Percentiles rank a stretch among this genome's conserved stretches.
These are phyloP conservation scores for Norana najaformis DNA, from an alignment of 2,888 invertebrate genomes.

Conservation along the genomic window DNA sequence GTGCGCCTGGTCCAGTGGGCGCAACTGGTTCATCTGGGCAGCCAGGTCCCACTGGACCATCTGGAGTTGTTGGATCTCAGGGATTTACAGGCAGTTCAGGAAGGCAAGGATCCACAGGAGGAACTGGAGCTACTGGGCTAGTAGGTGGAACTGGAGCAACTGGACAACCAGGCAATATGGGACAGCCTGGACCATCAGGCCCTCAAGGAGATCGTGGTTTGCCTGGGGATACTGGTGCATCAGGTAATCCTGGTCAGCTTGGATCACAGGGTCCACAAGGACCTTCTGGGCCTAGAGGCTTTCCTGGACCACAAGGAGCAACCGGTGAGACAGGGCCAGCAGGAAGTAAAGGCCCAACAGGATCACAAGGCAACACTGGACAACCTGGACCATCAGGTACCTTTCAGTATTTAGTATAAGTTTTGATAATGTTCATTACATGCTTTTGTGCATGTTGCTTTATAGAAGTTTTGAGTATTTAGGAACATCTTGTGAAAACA, in stretches of 20 bases:
- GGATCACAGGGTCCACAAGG: slow-evolving; percentile 36
- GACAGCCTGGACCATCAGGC: slow-evolving; percentile 49
- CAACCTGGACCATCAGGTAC: slow-evolving; percentile 54
- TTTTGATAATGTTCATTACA: not conserved
- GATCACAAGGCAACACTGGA: slow-evolving; percentile 49
- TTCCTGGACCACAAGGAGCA: slow-evolving; percentile 40
- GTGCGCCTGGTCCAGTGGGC: slow-evolving; percentile 30
- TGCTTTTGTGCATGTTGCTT: not conserved
- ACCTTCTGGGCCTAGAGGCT: slow-evolving; percentile 30
- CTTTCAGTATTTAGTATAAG: not conserved
- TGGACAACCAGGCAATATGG: slow-evolving; percentile 31
- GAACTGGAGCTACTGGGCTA: not conserved
- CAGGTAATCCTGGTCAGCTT: slow-evolving; percentile 33
- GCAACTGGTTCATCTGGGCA: slow-evolving; percentile 34
- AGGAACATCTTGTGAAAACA: not conserved
- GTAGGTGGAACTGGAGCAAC: slow-evolving; percentile 29
- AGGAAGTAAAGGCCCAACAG: slow-evolving; percentile 29
- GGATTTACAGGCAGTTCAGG: slow-evolving; percentile 28
- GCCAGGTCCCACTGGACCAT: slow-evolving; percentile 25
- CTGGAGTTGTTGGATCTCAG: not conserved
- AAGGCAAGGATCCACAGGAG: slow-evolving; percentile 28
- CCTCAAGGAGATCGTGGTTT: slow-evolving; percentile 49
- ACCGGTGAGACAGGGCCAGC: slow-evolving; percentile 40
- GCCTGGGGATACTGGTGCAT: slow-evolving; percentile 34
- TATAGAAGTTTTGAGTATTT: not conserved